Evolutionary conservation across 2,797 vertebrate genomes (phyloP).

Genomic region (Chrysocyon brachyurus): DNA sequence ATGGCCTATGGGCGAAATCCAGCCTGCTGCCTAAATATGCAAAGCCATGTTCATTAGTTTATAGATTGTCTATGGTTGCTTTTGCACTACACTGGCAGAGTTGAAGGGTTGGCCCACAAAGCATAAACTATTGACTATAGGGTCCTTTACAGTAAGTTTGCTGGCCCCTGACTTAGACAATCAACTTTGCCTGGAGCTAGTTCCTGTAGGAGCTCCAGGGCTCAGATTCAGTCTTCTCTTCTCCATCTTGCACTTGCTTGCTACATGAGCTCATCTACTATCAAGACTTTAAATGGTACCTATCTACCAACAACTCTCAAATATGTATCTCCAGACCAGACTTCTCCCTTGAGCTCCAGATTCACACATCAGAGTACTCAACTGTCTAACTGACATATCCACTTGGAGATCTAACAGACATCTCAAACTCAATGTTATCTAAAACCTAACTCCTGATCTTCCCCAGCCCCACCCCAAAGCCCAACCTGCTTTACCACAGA

Average conservation of each 20-base stretch:
- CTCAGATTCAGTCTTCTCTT: neutral
- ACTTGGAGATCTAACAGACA: neutral
- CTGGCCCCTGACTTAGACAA: neutral
- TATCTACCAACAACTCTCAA: neutral
- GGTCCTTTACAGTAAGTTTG: neutral
- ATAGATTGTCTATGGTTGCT: neutral
- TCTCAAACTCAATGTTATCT: neutral
- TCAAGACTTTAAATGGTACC: neutral
- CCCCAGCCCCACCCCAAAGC: neutral
- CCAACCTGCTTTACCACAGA: neutral
- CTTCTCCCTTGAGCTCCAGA: neutral
- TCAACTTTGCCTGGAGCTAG: neutral
- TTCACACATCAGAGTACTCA: neutral
- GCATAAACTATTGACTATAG: neutral
- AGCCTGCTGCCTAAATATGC: neutral
- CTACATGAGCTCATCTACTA: neutral
- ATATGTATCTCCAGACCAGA: neutral
- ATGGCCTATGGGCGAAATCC: neutral
- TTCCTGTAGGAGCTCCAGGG: neutral
- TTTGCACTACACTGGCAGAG: neutral
- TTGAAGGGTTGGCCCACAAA: neutral
- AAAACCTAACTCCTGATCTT: neutral
- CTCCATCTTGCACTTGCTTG: neutral
- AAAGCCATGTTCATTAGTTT: neutral
- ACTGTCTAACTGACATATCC: neutral